Evolutionary conservation across 2,797 vertebrate species (phyloP).

Genomic region (Avahi laniger): DNA sequence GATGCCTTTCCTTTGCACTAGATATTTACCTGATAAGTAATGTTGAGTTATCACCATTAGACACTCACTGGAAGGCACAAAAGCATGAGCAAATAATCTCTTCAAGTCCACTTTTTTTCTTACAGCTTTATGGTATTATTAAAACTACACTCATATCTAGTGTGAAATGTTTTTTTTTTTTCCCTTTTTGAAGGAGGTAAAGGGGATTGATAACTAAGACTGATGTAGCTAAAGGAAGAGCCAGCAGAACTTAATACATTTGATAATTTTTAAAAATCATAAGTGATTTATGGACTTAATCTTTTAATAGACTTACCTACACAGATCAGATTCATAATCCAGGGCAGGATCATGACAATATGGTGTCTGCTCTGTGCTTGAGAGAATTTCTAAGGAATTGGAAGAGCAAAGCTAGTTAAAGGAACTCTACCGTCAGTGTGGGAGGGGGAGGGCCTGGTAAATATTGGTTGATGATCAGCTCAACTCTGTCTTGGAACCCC

Average conservation of each 20-base stretch:
- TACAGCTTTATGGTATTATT: neutral
- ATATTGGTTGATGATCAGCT: conserved; percentile 68
- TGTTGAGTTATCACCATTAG: neutral
- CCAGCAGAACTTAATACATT: neutral
- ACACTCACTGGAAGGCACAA: neutral
- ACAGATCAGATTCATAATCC: neutral
- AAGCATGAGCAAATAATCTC: neutral
- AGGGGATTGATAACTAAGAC: neutral
- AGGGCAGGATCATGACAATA: neutral
- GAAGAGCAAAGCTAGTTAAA: neutral
- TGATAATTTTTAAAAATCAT: neutral
- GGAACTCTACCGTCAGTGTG: neutral
- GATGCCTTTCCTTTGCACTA: neutral
- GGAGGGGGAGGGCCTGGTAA: conserved; percentile 58
- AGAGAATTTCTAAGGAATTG: neutral
- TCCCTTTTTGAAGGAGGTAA: neutral
- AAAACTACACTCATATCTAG: neutral
- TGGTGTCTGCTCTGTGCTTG: neutral
- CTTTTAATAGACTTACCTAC: neutral
- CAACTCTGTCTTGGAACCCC: conserved; percentile 62
- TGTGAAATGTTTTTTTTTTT: neutral
- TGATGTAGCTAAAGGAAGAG: neutral
- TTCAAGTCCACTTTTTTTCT: neutral
- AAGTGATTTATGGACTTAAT: conserved; percentile 10
- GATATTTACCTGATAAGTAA: neutral